Conservation (phyloP, 1,140 invertebrate genomes). For the Achatina immaculata region DNA sequence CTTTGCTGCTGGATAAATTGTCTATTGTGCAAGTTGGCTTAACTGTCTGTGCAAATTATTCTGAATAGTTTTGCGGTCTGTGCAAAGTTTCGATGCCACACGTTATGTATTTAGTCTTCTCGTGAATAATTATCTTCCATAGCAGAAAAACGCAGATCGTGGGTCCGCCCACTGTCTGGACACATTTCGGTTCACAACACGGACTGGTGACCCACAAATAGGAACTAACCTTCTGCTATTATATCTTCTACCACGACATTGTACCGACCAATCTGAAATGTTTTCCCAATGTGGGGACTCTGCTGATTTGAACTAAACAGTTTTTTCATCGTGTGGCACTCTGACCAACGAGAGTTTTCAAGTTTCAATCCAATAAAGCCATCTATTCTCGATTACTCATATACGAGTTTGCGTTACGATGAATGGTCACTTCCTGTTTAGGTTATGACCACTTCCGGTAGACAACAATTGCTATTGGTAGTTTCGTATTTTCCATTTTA, state of each 20-base stretch:
- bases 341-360: slow-evolving; percentile 15
- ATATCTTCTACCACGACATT: slow-evolving; percentile 88
- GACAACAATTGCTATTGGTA: neutral
- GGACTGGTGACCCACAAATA: neutral
- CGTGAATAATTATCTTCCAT: no score
- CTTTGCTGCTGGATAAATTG: no score
- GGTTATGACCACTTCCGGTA: slow-evolving; percentile 24
- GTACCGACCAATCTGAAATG: slow-evolving; percentile 82
- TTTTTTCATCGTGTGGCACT: slow-evolving; percentile 80
- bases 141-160: no score
- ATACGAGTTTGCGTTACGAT: neutral
- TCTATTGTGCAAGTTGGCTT: no score
- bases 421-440: slow-evolving; percentile 38
- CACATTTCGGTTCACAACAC: no score
- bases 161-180: slow-evolving; percentile 16
- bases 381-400: slow-evolving; percentile 33
- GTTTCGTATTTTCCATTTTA: neutral
- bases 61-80: no score
- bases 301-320: slow-evolving; percentile 80
- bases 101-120: no score
- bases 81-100: no score
- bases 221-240: slow-evolving; percentile 85
- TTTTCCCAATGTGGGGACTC: slow-evolving; percentile 81
- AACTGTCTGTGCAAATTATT: no score
- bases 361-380: slow-evolving; percentile 18